A percentile compares a stretch with the other conserved stretches of the same genome.
phyloP scores from a whole-genome alignment of 2,797 vertebrate genomes.

The Cossypha niveicapilla region DNA sequence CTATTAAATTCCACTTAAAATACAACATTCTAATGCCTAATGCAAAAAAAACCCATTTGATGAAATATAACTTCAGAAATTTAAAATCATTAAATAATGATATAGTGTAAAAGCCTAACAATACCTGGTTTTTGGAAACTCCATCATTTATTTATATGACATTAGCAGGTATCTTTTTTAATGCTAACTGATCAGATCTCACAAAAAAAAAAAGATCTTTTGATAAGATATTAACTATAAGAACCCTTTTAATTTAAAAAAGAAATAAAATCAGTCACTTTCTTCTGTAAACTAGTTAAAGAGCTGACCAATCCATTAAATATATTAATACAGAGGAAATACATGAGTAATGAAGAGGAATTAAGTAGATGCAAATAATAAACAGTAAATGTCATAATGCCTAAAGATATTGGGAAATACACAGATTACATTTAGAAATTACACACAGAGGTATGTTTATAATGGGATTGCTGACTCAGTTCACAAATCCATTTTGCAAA shows the following conservation, averaged over 20 bases:
- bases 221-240: neutral
- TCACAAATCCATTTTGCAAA: neutral
- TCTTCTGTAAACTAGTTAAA: neutral
- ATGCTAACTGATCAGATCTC: neutral
- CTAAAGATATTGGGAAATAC: neutral
- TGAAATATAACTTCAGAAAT: neutral
- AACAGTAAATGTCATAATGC: neutral
- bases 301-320: neutral
- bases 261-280: neutral
- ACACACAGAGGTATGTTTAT: neutral
- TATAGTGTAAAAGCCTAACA: neutral
- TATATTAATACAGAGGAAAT: neutral
- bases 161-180: neutral
- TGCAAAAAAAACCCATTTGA: neutral
- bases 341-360: neutral
- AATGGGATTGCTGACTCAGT: neutral
- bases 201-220: neutral
- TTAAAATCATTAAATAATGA: neutral
- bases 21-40: neutral
- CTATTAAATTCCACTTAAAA: neutral
- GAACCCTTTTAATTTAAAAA: neutral
- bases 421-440: neutral
- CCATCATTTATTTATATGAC: neutral
- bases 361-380: neutral
- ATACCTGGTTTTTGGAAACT: neutral